Percentiles rank a stretch among this genome's conserved stretches.
Conservation (phyloP, 2,113 vertebrate genomes). For the Spizaetus ornatus region DNA sequence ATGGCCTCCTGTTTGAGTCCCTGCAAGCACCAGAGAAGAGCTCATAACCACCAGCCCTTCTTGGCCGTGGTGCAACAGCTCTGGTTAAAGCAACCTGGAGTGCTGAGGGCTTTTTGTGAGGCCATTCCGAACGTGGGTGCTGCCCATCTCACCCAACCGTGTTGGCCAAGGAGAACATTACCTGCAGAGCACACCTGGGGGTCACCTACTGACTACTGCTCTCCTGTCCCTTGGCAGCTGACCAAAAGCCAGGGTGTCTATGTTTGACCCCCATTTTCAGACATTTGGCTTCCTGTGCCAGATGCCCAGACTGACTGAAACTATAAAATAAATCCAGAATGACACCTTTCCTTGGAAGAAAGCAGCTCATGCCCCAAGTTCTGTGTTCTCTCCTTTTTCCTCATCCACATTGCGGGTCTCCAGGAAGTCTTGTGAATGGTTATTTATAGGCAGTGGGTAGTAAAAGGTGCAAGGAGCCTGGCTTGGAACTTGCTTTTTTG, state of each 20-base stretch:
- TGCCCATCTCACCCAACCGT: not conserved
- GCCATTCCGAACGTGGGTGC: not conserved
- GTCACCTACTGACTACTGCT: not conserved
- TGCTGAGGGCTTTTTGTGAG: not conserved
- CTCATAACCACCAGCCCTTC: not conserved
- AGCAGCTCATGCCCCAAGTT: not conserved
- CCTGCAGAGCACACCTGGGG: not conserved
- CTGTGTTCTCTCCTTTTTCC: not conserved
- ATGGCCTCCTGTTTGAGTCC: not conserved
- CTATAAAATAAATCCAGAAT: not conserved
- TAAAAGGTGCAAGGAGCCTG: not conserved
- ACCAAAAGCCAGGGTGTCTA: not conserved
- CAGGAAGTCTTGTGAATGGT: not conserved
- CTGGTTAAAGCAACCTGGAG: not conserved
- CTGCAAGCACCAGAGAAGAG: not conserved
- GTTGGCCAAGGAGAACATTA: not conserved
- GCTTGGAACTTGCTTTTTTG: not conserved
- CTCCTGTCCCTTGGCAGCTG: not conserved
- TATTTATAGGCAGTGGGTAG: not conserved
- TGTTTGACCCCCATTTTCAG: not conserved
- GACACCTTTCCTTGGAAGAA: not conserved
- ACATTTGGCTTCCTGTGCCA: not conserved
- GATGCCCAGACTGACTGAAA: not conserved
- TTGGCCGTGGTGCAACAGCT: not conserved
- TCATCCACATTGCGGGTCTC: rapidly evolving